Evolutionary conservation across 2,888 invertebrate species (phyloP), one percentile per base, ranked within the genome.

Genomic region (Himalopsyche japonica): DNA sequence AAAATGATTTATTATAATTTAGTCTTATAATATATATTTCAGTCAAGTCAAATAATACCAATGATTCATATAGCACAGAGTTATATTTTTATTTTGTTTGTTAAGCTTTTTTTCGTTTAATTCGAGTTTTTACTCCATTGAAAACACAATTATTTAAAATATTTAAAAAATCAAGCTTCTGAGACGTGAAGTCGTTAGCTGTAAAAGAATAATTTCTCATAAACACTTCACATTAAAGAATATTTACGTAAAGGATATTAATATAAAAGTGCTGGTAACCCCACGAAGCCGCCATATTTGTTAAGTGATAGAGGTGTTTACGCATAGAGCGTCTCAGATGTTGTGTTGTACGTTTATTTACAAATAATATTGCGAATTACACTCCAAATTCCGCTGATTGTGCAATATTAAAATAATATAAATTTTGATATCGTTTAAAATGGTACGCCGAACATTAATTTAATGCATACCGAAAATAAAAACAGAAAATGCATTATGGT

Each of bases 401-500:
- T 70, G 24, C 0, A 70, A 70, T 20, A 70, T 70, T 24, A 70
- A 70, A 12, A 27, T 27, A 70, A 27, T 0, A 43, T 24, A 1
- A 10, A 70, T 12, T 70, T 70, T 30, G 70, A 30, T 24, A 15
- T 27, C 12, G 15, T 70, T 24, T 70, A 27, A n/a, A 10, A 70
- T 70, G 70, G 3, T 30, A 43, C 30, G 27, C 70, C 24, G 24
- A 27, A 24, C 24, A n/a, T 27, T 27, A 30, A 30, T 70, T 27
- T 70, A 15, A 70, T 30, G 70, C 64, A 30, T 64, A 80, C n/a
- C n/a, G 70, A 82, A 81, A 80, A 81, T 83, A 83, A 85, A 64
- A 82, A 85, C 85, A 85, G 81, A 70, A 83, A 83, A 82, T 85
- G 83, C 81, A 85, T 79, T 76, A 83, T 85, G 83, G 82, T 81